Conservation (phyloP, 2,888 invertebrate species). For the Fragum sueziense region DNA sequence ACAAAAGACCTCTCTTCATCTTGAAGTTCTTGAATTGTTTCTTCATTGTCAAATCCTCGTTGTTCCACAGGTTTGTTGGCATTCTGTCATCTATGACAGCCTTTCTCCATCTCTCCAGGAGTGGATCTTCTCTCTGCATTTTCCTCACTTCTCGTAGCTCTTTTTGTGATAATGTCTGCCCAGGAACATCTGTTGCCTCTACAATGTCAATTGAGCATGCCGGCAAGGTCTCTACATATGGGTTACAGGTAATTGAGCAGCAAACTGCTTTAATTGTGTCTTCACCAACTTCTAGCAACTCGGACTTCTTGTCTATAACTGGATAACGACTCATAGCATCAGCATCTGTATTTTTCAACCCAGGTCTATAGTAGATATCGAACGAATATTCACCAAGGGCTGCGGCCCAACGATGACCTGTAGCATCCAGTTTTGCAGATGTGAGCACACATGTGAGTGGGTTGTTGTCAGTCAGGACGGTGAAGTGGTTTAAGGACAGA, state of each 20-base stretch:
- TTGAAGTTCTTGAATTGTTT: conserved; percentile 13
- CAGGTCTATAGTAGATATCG: neutral
- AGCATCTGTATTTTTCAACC: conserved; percentile 12
- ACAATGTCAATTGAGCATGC: neutral
- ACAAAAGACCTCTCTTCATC: conserved; percentile 2
- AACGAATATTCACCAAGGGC: neutral
- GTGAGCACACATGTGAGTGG: conserved; percentile 34
- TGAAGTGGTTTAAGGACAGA: conserved; percentile 24
- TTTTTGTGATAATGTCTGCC: neutral
- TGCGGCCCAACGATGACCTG: conserved; percentile 30
- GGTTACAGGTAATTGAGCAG: neutral
- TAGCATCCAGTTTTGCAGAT: conserved; percentile 36
- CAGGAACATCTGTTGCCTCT: conserved; percentile 11
- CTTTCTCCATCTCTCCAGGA: conserved; percentile 16
- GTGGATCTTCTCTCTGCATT: conserved; percentile 2
- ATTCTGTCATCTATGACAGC: conserved; percentile 1
- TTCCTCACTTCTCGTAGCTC: conserved; percentile 11
- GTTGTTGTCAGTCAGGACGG: too few relatives aligned
- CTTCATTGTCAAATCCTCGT: conserved; percentile 4
- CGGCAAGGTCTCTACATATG: neutral
- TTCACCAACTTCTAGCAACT: neutral
- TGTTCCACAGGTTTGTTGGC: neutral
- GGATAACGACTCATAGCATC: conserved; percentile 18
- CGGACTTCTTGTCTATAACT: neutral
- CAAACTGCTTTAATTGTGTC: conserved; percentile 13